Base-by-base conservation (phyloP, 2,888 invertebrate species). In the Miltochrista miniata region DNA sequence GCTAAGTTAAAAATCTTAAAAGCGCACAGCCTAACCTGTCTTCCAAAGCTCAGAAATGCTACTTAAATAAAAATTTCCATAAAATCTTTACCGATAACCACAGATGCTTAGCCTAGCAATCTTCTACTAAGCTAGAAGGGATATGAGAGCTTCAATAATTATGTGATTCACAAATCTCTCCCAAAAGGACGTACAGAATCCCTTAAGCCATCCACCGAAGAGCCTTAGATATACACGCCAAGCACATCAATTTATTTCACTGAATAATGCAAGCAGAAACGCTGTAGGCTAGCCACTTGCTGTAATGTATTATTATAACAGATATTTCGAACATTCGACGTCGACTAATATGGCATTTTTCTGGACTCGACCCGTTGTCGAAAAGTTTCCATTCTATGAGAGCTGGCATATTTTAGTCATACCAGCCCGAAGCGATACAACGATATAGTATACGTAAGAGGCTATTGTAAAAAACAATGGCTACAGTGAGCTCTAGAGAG, bases 221-320 rank as follows among this genome's bases (percentile, higher is more conserved):
- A 63, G 56, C 48, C 63, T 61, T n/a, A n/a, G n/a, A n/a, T n/a
- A 67, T 65, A 64, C 52, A 45, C 58, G 52, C 52, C 52, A 59
- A 66, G 18, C 18, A 69, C 72, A 60, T 64, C 79, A 81, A 82
- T 83, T 82, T 81, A 81, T 81, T 71, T 73, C 66, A 70, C 80
- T 83, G 83, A 83, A 83, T 83, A 82, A 83, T 83, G 74, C 72
- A 82, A 54, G 46, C 39, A 67, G 64, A 72, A 73, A 29, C 51
- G 46, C 38, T 43, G 48, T 43, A 47, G 45, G 12, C 45, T 46
- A 44, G 39, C 60, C 45, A 59, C 56, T 66, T 54, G 37, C 55
- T 18, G 47, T 48, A 58, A 39, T 64, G 59, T 65, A 64, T 64
- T 66, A 66, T 66, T 67, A 67, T 67, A 66, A 52, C 44, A 55